A percentile compares a stretch with the other conserved stretches of the same genome.
Conservation (phyloP, 2,113 vertebrate species). For the Corythaeola cristata region DNA sequence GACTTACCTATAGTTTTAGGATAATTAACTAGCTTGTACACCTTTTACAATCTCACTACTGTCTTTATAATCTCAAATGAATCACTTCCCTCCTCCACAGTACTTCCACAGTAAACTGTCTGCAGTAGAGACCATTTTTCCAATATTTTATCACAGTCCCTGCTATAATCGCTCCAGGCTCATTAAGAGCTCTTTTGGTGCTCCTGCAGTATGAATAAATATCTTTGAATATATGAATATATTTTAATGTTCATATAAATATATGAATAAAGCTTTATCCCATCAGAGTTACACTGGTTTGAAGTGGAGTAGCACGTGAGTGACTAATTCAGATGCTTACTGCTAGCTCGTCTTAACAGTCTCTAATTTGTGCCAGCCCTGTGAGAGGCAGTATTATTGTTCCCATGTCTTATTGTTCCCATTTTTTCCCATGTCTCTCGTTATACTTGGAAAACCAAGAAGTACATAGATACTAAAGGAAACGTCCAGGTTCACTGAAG, state of each 20-base stretch:
- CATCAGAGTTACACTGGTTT: background rate
- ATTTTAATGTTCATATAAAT: slow-evolving; percentile 1
- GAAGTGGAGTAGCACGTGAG: background rate
- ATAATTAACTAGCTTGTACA: background rate
- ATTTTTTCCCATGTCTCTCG: background rate
- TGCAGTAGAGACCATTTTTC: background rate
- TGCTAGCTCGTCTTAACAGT: background rate
- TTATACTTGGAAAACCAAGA: background rate
- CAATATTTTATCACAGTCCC: background rate
- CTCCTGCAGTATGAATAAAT: slow-evolving; percentile 15
- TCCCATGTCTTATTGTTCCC: background rate
- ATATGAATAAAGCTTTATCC: background rate
- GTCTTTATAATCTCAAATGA: background rate
- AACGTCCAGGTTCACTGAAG: background rate
- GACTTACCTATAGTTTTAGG: background rate
- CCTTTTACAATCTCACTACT: background rate
- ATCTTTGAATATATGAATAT: background rate
- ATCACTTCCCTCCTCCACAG: background rate
- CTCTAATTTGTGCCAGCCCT: background rate
- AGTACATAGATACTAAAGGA: background rate
- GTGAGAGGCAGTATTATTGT: background rate
- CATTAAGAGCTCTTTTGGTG: background rate
- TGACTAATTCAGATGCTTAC: background rate
- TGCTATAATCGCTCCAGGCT: background rate
- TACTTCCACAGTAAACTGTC: slow-evolving; percentile 9